These are phyloP conservation scores for Apodemus speciosus DNA, from an alignment of 2,113 vertebrate genomes.

Conservation along the genomic window DNA sequence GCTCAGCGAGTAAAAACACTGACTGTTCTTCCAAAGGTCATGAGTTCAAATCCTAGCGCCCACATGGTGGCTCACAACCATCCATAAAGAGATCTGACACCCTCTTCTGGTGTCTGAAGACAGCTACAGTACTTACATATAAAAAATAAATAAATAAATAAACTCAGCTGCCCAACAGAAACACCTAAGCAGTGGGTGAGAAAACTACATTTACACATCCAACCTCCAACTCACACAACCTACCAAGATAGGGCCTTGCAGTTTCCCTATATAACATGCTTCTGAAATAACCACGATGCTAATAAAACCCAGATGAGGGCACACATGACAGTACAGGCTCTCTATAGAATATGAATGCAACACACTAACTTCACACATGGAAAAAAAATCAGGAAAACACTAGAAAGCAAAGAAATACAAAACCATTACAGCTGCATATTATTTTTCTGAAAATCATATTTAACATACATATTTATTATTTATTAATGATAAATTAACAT, in stretches of 20 bases:
- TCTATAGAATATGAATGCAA: background rate
- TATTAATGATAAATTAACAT: background rate
- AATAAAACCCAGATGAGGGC: background rate
- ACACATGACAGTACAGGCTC: background rate
- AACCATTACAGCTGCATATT: background rate
- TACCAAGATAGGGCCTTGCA: background rate
- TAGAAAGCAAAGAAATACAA: background rate
- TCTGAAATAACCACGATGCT: background rate
- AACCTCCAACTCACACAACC: background rate
- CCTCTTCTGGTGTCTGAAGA: too few relatives aligned
- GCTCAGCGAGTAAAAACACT: too few relatives aligned
- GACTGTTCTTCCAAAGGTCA: too few relatives aligned
- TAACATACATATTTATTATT: background rate
- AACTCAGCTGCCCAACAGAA: slow-evolving; percentile 39
- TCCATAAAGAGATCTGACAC: too few relatives aligned
- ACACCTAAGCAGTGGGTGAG: background rate
- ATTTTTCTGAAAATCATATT: slow-evolving; percentile 52
- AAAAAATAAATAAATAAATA: too few relatives aligned
- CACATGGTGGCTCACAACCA: too few relatives aligned
- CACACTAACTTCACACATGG: slow-evolving; percentile 4
- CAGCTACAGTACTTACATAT: too few relatives aligned
- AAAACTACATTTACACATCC: slow-evolving; percentile 2
- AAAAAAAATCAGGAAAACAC: slow-evolving; percentile 20
- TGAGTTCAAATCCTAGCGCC: too few relatives aligned
- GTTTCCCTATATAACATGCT: slow-evolving; percentile 7